Conservation (phyloP, 2,888 invertebrate genomes). For the Creontiades dilutus region DNA sequence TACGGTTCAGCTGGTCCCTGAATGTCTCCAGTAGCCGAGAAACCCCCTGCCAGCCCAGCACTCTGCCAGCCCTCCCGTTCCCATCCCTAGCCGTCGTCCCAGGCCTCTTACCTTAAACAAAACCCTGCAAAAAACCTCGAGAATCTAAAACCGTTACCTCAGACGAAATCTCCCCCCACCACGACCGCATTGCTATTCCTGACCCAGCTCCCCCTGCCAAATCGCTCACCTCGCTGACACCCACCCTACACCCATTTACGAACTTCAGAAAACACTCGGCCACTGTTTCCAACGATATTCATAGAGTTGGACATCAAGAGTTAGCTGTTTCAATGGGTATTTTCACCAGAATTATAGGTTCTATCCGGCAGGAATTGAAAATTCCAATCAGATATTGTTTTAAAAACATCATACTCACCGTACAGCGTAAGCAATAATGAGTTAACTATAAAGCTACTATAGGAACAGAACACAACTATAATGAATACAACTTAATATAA, state of each 20-base stretch:
- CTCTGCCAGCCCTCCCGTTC: background rate
- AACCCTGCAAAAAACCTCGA: slow-evolving; percentile 32
- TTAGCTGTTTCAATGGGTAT: background rate
- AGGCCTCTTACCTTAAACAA: slow-evolving; percentile 47
- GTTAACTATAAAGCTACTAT: no score
- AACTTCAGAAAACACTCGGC: slow-evolving; percentile 32
- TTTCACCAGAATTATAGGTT: background rate
- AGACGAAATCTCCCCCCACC: background rate
- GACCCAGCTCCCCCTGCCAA: slow-evolving; percentile 49
- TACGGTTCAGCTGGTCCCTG: slow-evolving; percentile 24
- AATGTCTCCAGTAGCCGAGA: background rate
- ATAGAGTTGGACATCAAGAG: background rate
- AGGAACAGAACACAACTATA: no score
- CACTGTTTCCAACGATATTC: slow-evolving; percentile 32
- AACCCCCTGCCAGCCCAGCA: background rate
- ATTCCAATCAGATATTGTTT: no score
- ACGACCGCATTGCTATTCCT: slow-evolving; percentile 26
- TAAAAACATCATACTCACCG: no score
- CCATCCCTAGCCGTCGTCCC: background rate
- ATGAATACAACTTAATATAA: no score
- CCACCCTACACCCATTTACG: slow-evolving; percentile 48
- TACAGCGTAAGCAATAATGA: no score
- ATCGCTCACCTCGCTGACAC: slow-evolving; percentile 47
- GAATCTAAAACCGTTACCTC: slow-evolving; percentile 50
- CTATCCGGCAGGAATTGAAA: no score